A percentile compares a stretch with the other conserved stretches of the same genome.
These are phyloP conservation scores for Oceanodroma leucorhoa DNA, from an alignment of 2,797 vertebrate species.

Conservation along the genomic window DNA sequence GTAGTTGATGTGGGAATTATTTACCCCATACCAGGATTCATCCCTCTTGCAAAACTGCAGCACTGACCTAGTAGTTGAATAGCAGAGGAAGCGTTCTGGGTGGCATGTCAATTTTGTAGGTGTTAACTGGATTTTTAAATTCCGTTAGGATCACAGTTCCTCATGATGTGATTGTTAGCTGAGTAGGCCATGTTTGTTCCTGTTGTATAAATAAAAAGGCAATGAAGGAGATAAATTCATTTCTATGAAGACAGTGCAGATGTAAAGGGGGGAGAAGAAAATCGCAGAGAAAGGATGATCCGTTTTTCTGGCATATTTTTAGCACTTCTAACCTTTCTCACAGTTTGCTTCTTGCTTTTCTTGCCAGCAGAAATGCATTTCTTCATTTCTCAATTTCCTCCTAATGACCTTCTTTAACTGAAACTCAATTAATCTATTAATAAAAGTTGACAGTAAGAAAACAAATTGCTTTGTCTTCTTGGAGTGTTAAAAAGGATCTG, in stretches of 20 bases:
- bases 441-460: conserved; percentile 36
- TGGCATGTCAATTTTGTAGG: neutral
- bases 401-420: conserved; percentile 38
- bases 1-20: neutral
- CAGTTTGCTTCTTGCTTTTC: conserved; percentile 4
- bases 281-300: neutral
- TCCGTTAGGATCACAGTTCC: neutral
- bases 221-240: neutral
- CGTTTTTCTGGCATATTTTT: conserved; percentile 32
- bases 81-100: neutral
- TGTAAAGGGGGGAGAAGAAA: neutral
- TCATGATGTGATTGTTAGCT: neutral
- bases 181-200: neutral
- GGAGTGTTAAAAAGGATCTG: conserved; percentile 1
- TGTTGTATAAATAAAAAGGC: neutral
- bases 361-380: conserved; percentile 23
- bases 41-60: neutral
- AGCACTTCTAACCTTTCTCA: conserved; percentile 16
- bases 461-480: conserved; percentile 33
- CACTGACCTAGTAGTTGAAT: neutral
- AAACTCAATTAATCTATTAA: conserved; percentile 35
- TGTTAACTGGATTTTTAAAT: neutral
- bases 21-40: neutral
- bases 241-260: neutral
- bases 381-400: conserved; percentile 5